Evolutionary conservation across 2,113 vertebrate genomes (phyloP).

Genomic region (Oxygymnocypris stewartii): DNA sequence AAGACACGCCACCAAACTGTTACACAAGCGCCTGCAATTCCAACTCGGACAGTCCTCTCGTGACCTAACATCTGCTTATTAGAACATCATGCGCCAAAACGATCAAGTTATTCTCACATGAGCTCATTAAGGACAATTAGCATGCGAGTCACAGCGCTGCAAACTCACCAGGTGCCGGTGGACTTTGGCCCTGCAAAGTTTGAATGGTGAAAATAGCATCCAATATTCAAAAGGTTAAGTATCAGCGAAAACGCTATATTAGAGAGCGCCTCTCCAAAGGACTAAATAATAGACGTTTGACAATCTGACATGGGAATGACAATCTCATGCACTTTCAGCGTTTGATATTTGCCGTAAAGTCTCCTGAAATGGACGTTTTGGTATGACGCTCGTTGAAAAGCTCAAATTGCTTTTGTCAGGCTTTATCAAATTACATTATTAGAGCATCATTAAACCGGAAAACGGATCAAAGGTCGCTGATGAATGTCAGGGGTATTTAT

Average conservation of each 20-base stretch:
- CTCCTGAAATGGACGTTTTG: neutral
- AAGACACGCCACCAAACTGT: neutral
- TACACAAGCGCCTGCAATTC: neutral
- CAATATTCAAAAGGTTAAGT: slow-evolving; percentile 9
- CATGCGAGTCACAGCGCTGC: neutral
- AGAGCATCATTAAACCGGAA: neutral
- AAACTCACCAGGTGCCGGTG: slow-evolving; percentile 10
- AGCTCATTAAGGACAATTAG: slow-evolving; percentile 36
- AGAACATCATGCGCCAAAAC: neutral
- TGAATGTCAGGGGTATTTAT: slow-evolving; percentile 2
- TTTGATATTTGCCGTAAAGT: neutral
- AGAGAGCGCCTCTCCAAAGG: neutral
- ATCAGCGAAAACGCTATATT: neutral
- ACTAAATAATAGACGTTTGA: neutral
- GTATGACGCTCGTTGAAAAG: neutral
- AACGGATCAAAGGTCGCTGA: slow-evolving; percentile 20
- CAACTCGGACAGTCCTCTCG: neutral
- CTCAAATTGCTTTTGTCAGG: slow-evolving; percentile 8
- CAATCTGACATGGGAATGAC: neutral
- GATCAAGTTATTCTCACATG: slow-evolving; percentile 28
- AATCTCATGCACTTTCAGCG: neutral
- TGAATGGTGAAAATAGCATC: neutral
- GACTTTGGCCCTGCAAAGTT: slow-evolving; percentile 5
- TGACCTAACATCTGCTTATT: slow-evolving; percentile 33
- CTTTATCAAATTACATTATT: slow-evolving; percentile 38